These are phyloP conservation scores for Forficula auricularia DNA, from an alignment of 1,140 invertebrate species.

Conservation along the genomic window DNA sequence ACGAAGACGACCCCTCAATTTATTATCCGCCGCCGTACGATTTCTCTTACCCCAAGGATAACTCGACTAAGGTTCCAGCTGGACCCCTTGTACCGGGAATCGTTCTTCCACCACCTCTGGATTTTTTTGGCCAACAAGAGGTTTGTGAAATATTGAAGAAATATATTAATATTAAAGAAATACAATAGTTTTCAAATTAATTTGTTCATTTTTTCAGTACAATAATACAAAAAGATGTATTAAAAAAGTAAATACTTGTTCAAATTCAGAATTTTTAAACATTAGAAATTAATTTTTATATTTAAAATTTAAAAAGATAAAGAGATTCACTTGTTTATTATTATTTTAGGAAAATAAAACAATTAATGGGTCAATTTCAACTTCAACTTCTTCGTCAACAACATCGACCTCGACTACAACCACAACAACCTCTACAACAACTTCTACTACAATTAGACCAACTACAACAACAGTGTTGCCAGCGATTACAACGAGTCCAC, in stretches of 20 bases:
- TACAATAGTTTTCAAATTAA: too few species aligned
- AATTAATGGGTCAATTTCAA: too few species aligned
- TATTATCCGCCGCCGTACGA: slow-evolving; percentile 79
- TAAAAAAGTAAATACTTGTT: too few species aligned
- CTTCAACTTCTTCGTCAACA: too few species aligned
- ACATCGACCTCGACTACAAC: slow-evolving; percentile 1
- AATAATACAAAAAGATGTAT: too few species aligned
- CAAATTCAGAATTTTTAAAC: too few species aligned
- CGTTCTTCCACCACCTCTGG: slow-evolving; percentile 65
- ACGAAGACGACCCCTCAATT: slow-evolving; percentile 74
- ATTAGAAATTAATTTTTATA: too few species aligned
- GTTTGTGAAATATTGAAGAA: background rate
- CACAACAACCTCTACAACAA: slow-evolving; percentile 7
- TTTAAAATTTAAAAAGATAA: too few species aligned
- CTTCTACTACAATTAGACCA: slow-evolving; percentile 13
- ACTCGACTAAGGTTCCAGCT: slow-evolving; percentile 55
- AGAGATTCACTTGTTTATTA: too few species aligned
- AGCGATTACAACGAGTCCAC: slow-evolving; percentile 19
- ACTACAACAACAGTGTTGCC: slow-evolving; percentile 23
- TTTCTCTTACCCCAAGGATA: slow-evolving; percentile 58
- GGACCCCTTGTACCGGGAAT: slow-evolving; percentile 75
- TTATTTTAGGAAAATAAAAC: too few species aligned
- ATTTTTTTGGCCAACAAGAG: slow-evolving; percentile 49
- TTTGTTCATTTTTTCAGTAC: too few species aligned
- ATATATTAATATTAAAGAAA: too few species aligned